Evolutionary conservation across 2,797 vertebrate genomes (phyloP).

Genomic region (Urophycis tenuis): DNA sequence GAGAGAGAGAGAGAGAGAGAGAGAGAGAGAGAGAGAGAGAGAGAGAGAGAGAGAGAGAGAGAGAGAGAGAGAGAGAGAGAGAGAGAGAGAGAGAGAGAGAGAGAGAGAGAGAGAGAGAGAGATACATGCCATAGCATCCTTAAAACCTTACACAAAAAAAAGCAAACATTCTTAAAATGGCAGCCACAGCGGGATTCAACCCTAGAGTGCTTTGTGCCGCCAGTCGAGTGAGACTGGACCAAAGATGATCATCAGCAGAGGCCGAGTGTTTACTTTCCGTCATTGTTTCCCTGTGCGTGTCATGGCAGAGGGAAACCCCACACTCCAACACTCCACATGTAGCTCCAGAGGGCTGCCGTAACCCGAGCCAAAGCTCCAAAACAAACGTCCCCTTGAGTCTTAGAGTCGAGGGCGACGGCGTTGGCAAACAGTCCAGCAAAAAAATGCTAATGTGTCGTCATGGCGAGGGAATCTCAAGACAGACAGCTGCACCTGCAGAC

Average conservation of each 20-base stretch:
- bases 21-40: background rate
- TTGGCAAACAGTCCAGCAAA: background rate
- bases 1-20: slow-evolving; percentile 18
- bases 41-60: background rate
- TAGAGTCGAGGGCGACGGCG: background rate
- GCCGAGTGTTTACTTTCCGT: background rate
- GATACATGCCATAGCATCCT: background rate
- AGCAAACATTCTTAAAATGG: background rate
- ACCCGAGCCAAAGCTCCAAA: background rate
- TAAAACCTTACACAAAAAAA: too few species aligned
- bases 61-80: background rate
- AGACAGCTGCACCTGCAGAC: slow-evolving; percentile 4
- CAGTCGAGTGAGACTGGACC: background rate
- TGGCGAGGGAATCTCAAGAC: background rate
- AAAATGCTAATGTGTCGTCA: background rate
- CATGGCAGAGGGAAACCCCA: background rate
- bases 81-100: background rate
- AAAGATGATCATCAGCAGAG: background rate
- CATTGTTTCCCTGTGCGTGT: background rate
- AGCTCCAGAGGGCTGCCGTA: background rate
- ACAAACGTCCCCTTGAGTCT: background rate
- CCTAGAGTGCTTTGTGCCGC: background rate
- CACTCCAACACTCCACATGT: background rate
- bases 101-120: slow-evolving; percentile 8
- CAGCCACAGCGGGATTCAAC: background rate